Percentiles rank a stretch among this genome's conserved stretches.
These are phyloP conservation scores for Ecliptopera silaceata DNA, from an alignment of 2,888 invertebrate species.

Conservation along the genomic window DNA sequence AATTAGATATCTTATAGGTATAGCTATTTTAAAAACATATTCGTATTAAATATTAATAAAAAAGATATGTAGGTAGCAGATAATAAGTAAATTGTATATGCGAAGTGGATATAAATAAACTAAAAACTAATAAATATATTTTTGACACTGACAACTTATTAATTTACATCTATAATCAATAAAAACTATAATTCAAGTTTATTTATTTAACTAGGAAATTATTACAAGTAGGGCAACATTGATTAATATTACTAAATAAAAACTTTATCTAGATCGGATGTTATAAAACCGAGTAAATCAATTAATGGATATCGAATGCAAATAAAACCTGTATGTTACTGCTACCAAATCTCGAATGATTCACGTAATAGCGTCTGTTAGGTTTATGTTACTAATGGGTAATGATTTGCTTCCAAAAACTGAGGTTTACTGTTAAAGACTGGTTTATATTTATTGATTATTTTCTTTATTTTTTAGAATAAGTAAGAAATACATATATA, in stretches of 20 bases:
- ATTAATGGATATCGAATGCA: conserved; percentile 46
- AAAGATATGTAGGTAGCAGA: no score
- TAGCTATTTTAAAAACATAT: no score
- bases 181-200: conserved; percentile 23
- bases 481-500: no score
- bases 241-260: conserved; percentile 34
- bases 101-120: neutral
- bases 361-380: conserved; percentile 18
- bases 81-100: no score
- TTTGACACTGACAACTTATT: neutral
- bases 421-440: no score
- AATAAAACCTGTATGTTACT: conserved; percentile 43
- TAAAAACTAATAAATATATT: neutral
- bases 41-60: no score
- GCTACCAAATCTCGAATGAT: conserved; percentile 23
- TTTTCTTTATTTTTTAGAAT: no score
- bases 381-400: conserved; percentile 9
- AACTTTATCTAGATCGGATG: conserved; percentile 45
- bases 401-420: neutral
- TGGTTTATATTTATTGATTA: no score
- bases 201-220: conserved; percentile 20
- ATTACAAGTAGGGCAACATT: conserved; percentile 20
- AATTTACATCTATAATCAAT: conserved; percentile 1
- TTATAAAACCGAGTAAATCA: conserved; percentile 47
- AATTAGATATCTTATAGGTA: no score